A percentile compares a stretch with the other conserved stretches of the same genome.
phyloP scores from a whole-genome alignment of 2,888 invertebrate species.

The Eledona agricola region DNA sequence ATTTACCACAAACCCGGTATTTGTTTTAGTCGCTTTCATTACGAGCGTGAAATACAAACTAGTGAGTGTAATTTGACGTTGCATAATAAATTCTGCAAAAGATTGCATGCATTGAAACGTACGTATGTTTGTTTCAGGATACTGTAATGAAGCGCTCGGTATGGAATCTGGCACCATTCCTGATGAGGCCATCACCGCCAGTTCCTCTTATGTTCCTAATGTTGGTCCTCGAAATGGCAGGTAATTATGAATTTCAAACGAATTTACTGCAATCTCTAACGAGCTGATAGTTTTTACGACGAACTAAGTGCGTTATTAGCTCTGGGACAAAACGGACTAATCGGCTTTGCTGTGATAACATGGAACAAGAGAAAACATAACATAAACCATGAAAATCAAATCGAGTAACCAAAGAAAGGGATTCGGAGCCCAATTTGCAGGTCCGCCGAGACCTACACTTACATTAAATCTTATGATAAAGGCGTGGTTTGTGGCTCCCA shows the following conservation, averaged over 20 bases:
- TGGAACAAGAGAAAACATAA: conserved; percentile 38
- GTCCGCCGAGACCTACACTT: conserved; percentile 43
- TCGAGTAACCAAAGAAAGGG: conserved; percentile 44
- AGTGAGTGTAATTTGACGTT: conserved; percentile 29
- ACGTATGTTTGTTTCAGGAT: conserved; percentile 63
- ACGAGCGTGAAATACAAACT: too few relatives aligned
- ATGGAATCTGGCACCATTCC: conserved; percentile 77
- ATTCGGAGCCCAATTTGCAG: conserved; percentile 46
- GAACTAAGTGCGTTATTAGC: conserved; percentile 11
- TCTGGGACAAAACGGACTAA: conserved; percentile 17
- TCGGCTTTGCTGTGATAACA: conserved; percentile 32
- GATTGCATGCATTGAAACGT: conserved; percentile 21
- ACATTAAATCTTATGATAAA: conserved; percentile 47
- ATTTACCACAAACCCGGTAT: too few relatives aligned
- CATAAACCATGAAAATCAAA: conserved; percentile 46
- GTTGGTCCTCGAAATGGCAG: conserved; percentile 77
- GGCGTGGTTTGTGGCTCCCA: conserved; percentile 41
- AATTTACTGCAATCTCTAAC: conserved; percentile 1
- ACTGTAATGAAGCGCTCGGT: conserved; percentile 72
- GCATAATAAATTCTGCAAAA: conserved; percentile 22
- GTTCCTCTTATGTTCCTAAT: conserved; percentile 74
- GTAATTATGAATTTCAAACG: conserved; percentile 58
- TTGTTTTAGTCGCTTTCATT: too few relatives aligned
- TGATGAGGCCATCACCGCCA: conserved; percentile 74
- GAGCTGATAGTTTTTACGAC: conserved; percentile 16